Base-by-base conservation (phyloP, 2,888 invertebrate genomes). In the Harpalus rufipes region DNA sequence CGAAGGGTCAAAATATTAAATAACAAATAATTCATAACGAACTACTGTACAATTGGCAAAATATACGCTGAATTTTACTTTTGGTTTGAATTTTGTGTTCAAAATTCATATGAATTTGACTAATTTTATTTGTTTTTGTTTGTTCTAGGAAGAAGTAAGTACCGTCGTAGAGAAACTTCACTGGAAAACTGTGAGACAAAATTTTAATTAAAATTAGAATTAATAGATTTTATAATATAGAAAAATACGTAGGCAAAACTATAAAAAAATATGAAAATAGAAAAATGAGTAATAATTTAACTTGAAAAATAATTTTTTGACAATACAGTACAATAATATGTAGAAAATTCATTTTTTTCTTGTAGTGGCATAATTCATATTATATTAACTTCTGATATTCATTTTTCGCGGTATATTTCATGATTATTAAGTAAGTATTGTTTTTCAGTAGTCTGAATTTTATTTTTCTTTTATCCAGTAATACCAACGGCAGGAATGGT, bases 61-160 rank as follows among this genome's bases (percentile, higher is more conserved):
- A 61, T 80, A 79, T 25, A 61, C 80, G 80, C 41, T 61, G n/a
- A 63, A 80, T 80, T 78, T 74, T 74, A 74, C 68, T 25, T 72
- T 65, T 7, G 44, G 25, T 39, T 63, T 59, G 61, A 63, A 81
- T 81, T 81, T 82, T 83, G 58, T 83, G 59, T 72, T 68, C 56
- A 82, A 80, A 41, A 80, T 82, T 68, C 44, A n/a, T 41, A 21
- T 56, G 21, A n/a, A 41, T 65, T 87, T 86, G 88, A 89, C 90
- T 91, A 90, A 90, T 90, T 89, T 88, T 87, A 83, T 90, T 89
- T 90, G 88, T 89, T 89, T 89, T 90, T 90, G 44, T 85, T 90
- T 91, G 91, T 91, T 91, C 89, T 90, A 91, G 91, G 91, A 90
- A 90, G 91, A 91, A 91, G 91, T 91, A 91, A 91, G 91, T 91